phyloP scores from a whole-genome alignment of 2,113 vertebrate species.

The Alligator sinensis region DNA sequence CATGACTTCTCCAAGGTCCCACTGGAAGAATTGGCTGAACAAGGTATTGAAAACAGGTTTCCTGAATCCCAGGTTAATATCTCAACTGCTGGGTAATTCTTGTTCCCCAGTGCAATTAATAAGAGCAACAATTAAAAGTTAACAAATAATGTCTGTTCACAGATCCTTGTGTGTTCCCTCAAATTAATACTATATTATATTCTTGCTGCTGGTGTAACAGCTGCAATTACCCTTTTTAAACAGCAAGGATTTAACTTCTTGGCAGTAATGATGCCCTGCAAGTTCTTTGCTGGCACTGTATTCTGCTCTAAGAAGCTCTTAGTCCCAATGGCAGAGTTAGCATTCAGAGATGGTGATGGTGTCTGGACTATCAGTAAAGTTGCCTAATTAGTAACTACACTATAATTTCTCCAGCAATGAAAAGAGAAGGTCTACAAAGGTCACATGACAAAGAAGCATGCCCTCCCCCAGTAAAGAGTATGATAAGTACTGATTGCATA shows the following conservation, averaged over 20 bases:
- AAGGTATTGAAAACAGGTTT: neutral
- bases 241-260: neutral
- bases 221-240: neutral
- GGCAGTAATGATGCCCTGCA: neutral
- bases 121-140: neutral
- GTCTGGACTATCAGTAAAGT: neutral
- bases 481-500: neutral
- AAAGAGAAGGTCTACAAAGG: neutral
- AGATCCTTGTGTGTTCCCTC: neutral
- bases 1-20: accelerated
- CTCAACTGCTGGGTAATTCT: neutral
- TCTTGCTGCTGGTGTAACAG: neutral
- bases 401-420: neutral
- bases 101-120: neutral
- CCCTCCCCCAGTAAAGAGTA: too few relatives aligned
- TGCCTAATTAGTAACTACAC: neutral
- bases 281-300: neutral
- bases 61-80: neutral
- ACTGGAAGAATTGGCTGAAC: neutral
- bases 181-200: accelerated
- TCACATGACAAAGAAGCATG: neutral
- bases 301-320: neutral
- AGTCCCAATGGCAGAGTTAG: neutral
- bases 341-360: neutral
- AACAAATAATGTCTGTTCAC: neutral